Percentiles rank a stretch among this genome's conserved stretches.
phyloP scores from a whole-genome alignment of 2,113 vertebrate species.

The Oncorhynchus kisutch region DNA sequence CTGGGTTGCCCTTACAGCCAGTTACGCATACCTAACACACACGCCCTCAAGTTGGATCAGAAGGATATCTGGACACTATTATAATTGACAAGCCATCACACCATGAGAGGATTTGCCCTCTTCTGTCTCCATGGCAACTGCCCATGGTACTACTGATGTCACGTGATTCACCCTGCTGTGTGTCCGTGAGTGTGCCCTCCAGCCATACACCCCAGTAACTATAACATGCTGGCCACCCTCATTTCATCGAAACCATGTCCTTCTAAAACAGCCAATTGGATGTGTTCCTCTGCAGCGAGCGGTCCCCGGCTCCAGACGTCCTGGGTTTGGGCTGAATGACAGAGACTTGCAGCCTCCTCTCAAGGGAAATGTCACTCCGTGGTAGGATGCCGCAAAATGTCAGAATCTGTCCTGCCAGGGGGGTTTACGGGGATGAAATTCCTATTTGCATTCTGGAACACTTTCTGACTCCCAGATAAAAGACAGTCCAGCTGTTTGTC shows the following conservation, averaged over 20 bases:
- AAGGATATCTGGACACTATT: background rate
- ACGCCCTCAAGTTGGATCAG: background rate
- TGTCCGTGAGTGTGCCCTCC: background rate
- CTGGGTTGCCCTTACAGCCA: no score
- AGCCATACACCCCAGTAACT: background rate
- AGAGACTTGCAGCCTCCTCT: constrained; percentile 14
- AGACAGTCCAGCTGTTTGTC: background rate
- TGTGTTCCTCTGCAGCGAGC: no score
- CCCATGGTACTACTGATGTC: background rate
- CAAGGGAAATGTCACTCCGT: constrained; percentile 58
- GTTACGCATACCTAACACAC: background rate
- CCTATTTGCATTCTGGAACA: background rate
- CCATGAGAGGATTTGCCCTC: background rate
- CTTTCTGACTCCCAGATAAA: background rate
- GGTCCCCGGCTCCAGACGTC: constrained; percentile 50
- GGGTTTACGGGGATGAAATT: background rate
- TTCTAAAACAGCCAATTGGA: constrained; percentile 36
- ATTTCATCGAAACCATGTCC: background rate
- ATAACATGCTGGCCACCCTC: background rate
- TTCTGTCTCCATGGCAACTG: background rate
- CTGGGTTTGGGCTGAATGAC: constrained; percentile 36
- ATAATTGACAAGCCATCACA: background rate
- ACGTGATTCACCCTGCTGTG: background rate
- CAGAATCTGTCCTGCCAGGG: constrained; percentile 43
- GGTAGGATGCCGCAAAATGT: constrained; percentile 54